These are phyloP conservation scores for Hemiprocne comata DNA, from an alignment of 2,113 vertebrate genomes.

Conservation along the genomic window DNA sequence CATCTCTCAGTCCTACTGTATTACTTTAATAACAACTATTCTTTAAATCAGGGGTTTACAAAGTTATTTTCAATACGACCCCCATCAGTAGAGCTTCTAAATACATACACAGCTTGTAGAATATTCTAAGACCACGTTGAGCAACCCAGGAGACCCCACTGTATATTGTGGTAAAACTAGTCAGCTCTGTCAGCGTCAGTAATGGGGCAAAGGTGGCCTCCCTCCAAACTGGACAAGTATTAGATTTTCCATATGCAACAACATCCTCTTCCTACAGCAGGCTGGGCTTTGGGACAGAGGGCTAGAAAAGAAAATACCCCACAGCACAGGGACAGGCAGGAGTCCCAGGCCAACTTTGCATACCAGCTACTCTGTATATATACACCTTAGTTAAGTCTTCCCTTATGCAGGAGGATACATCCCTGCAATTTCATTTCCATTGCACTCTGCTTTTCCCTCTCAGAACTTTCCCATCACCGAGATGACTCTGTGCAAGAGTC, in stretches of 20 bases:
- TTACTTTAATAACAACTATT: not conserved
- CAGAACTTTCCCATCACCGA: not conserved
- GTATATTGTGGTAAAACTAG: not conserved
- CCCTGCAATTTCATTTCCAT: not conserved
- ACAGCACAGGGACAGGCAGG: not conserved
- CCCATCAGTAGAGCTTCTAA: not conserved
- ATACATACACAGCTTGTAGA: not conserved
- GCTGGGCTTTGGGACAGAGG: not conserved
- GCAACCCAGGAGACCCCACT: not conserved
- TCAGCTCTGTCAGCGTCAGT: not conserved
- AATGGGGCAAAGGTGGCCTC: not conserved
- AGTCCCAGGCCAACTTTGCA: not conserved
- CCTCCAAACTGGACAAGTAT: rapidly evolving
- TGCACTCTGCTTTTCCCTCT: not conserved
- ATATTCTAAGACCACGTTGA: not conserved
- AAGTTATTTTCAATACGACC: not conserved
- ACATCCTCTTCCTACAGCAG: not conserved
- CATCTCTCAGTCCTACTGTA: not conserved
- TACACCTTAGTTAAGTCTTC: not conserved
- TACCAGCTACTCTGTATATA: not conserved
- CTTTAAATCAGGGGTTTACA: not conserved
- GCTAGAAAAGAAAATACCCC: not conserved
- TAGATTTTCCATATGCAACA: not conserved
- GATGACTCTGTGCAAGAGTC: not conserved
- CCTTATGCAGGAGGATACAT: not conserved